Conservation (phyloP, 1,140 invertebrate species). For the Lepidurus packardi region DNA sequence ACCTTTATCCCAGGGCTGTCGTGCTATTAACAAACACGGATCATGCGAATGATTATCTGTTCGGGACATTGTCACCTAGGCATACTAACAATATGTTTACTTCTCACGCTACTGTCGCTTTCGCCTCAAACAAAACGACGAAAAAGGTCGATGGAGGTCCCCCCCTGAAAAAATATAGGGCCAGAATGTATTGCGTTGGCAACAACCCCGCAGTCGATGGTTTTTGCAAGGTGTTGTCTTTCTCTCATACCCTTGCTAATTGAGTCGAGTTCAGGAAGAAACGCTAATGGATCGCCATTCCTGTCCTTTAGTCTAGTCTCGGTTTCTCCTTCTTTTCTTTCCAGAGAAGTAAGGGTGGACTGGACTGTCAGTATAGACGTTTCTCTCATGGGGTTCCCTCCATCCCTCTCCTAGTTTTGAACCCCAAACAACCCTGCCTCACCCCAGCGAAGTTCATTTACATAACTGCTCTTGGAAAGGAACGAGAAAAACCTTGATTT, state of each 20-base stretch:
- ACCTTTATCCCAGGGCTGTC: not conserved
- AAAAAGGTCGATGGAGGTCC: too few species aligned
- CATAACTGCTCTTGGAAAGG: not conserved
- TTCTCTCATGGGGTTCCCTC: not conserved
- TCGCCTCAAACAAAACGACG: too few species aligned
- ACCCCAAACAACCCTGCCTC: not conserved
- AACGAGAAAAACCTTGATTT: constrained; percentile 9
- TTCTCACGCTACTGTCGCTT: too few species aligned
- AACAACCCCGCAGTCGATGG: not conserved
- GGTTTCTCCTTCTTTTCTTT: too few species aligned
- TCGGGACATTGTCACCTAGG: too few species aligned
- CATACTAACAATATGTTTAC: too few species aligned
- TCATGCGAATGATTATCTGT: not conserved
- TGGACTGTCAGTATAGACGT: not conserved
- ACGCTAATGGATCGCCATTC: not conserved
- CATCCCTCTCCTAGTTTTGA: not conserved
- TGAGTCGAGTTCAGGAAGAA: not conserved
- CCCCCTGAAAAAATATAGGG: not conserved
- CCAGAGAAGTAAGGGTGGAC: not conserved
- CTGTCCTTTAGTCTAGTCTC: not conserved
- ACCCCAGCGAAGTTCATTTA: not conserved
- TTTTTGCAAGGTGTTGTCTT: not conserved
- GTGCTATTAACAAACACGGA: not conserved
- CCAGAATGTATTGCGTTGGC: not conserved
- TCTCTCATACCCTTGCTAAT: not conserved